Base-by-base conservation (phyloP, 2,797 vertebrate genomes). In the Neopelma chrysocephalum region DNA sequence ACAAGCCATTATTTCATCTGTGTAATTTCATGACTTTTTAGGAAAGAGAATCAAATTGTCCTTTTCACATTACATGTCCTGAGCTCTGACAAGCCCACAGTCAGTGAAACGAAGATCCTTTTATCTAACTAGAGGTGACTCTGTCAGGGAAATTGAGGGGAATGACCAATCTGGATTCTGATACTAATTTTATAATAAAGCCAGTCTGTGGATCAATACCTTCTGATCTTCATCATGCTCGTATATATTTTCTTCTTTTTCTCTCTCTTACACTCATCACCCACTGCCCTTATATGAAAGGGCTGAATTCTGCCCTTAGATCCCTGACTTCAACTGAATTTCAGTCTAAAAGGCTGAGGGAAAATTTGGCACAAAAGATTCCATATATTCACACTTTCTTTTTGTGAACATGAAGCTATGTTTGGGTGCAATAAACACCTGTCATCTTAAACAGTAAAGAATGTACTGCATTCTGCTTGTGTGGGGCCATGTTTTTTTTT, bases 351-450 rank as follows among this genome's bases (percentile, higher is more conserved):
- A 91, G n/a, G 9, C 76, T 69, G 70, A 82, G 42, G 36, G 40
- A 65, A 84, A 94, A 90, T 62, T 91, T 96, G 95, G 93, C 91
- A 94, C 62, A 94, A 89, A 91, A 82, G 40, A 68, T 88, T 42
- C 85, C 16, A 18, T 92, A 58, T 94, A 97, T 93, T 96, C 91
- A 83, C 95, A 91, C 94, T 73, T 94, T 43, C 80, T 91, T 96
- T 95, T 88, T 94, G 61, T 90, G 82, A 92, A 83, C 43, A 42
- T 34, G 80, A 95, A 96, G 82, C 66, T 92, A 94, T 93, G 87
- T 94, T 96, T 93, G 93, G 94, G 85, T 93, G 94, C 80, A 96
- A 96, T 97, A 95, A 96, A 95, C 94, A 94, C 95, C 94, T 97
- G 96, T 96, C 96, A 95, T 94, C 91, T 94, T 94, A 96, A 96